Evolutionary conservation across 1,140 invertebrate genomes (phyloP), one percentile per base, ranked within the genome.

Genomic region (Forficula auricularia): DNA sequence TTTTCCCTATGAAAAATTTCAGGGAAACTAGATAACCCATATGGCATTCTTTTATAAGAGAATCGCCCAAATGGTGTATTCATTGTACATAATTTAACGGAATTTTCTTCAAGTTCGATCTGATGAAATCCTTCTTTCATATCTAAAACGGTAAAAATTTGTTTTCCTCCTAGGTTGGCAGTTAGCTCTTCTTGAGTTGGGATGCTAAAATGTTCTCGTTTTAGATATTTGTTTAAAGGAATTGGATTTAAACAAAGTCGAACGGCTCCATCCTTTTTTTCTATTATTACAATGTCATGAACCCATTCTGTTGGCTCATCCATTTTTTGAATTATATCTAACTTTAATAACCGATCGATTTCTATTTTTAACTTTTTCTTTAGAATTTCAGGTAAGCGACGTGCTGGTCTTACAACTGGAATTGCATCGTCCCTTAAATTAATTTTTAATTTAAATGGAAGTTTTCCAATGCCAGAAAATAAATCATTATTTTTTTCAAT

Each of bases 141-240:
- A 57, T 70, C 65, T n/a, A 69, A 44, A 30, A 57, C 59, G 4
- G 55, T 58, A 50, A 67, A 70, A 34, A 57, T 44, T 51, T 54
- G 58, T 39, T 57, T 52, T n/a, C 55, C 57, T 19, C 42, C 36
- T 19, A 68, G 45, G 42, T 57, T 53, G n/a, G 44, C 35, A 14
- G 54, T 54, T 40, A 44, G 4, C 13, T 44, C 37, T 42, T 44
- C 42, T 18, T 19, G n/a, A 6, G 3, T 42, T 18, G 42, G 42
- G 3, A 44, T 19, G 16, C 13, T 37, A 34, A 42, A 44, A 13
- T 42, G 37, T 43, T 38, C 35, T 38, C n/a, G n/a, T 38, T 44
- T 3, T 14, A 44, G 42, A 3, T 14, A 8, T 3, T 18, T 13
- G 34, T 45, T 45, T 32, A 45, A 45, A 20, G 30, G 9, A 31